A percentile compares a stretch with the other conserved stretches of the same genome.
Evolutionary conservation across 1,140 invertebrate species (phyloP).

Genomic region (Stenopsyche tienmushanensis): DNA sequence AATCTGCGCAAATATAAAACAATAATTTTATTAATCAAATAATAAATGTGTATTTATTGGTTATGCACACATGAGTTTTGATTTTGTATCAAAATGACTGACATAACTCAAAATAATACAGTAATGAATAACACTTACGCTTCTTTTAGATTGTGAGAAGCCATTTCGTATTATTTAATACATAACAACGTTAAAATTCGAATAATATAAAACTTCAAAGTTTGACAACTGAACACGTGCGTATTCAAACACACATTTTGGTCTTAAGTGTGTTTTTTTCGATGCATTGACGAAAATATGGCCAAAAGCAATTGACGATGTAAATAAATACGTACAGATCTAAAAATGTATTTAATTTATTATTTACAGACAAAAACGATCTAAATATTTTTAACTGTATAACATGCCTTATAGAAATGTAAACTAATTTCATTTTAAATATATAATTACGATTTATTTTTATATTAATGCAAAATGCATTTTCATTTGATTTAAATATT

Average conservation of each 20-base stretch:
- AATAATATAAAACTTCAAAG: not conserved
- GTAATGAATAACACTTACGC: constrained; percentile 24
- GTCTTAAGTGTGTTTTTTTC: too few relatives aligned
- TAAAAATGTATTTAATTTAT: not conserved
- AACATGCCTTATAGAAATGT: not conserved
- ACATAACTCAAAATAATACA: not conserved
- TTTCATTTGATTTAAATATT: too few relatives aligned
- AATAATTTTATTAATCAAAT: not conserved
- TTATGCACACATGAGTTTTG: constrained; percentile 6
- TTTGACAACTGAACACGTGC: not conserved
- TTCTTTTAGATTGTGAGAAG: constrained; percentile 28
- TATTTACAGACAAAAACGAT: not conserved
- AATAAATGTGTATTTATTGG: not conserved
- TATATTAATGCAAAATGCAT: too few relatives aligned
- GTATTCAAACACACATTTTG: too few relatives aligned
- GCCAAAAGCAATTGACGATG: not conserved
- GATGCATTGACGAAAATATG: not conserved
- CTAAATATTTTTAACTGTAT: not conserved
- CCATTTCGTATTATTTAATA: not conserved
- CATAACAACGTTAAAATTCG: not conserved
- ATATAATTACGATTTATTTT: too few relatives aligned
- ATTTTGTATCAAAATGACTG: not conserved
- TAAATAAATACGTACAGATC: not conserved
- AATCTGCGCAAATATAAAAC: constrained; percentile 65
- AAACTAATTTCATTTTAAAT: not conserved